A percentile compares a stretch with the other conserved stretches of the same genome.
These are phyloP conservation scores for Mormyrus hasselquistii DNA, from an alignment of 2,797 vertebrate species.

Conservation along the genomic window DNA sequence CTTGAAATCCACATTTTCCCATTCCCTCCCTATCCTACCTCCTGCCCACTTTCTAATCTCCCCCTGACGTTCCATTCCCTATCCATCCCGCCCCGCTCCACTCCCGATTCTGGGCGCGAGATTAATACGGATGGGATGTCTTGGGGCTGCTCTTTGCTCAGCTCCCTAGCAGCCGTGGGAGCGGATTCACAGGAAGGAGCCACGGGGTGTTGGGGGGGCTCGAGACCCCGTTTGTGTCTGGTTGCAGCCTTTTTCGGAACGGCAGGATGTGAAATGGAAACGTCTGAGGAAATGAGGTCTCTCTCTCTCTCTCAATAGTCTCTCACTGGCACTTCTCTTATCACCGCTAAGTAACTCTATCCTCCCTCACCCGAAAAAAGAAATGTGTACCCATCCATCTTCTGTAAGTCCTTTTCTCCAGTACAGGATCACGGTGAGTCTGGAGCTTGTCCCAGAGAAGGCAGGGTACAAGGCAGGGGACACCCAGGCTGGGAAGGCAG, in stretches of 20 bases:
- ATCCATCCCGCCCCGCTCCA: neutral
- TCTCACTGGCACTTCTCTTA: slow-evolving; percentile 5
- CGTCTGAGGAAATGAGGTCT: neutral
- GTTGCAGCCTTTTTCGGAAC: neutral
- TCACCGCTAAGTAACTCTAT: neutral
- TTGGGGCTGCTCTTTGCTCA: neutral
- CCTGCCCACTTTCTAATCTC: slow-evolving; percentile 16
- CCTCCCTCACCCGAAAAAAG: neutral
- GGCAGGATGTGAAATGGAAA: neutral
- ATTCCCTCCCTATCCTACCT: neutral
- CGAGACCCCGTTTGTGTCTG: neutral
- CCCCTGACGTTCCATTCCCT: neutral
- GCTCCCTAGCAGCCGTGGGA: neutral
- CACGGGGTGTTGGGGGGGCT: neutral
- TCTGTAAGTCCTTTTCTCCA: neutral
- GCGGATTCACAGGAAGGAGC: neutral
- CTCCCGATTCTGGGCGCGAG: neutral
- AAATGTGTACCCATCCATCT: neutral
- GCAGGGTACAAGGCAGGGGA: neutral
- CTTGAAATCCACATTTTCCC: neutral
- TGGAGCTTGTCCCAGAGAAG: neutral
- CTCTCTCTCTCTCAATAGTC: neutral
- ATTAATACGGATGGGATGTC: neutral
- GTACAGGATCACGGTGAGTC: neutral
- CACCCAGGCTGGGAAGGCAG: neutral